Percentiles rank a stretch among this genome's conserved stretches.
Conservation (phyloP, 2,797 vertebrate genomes). For the Enteromius fasciolatus region DNA sequence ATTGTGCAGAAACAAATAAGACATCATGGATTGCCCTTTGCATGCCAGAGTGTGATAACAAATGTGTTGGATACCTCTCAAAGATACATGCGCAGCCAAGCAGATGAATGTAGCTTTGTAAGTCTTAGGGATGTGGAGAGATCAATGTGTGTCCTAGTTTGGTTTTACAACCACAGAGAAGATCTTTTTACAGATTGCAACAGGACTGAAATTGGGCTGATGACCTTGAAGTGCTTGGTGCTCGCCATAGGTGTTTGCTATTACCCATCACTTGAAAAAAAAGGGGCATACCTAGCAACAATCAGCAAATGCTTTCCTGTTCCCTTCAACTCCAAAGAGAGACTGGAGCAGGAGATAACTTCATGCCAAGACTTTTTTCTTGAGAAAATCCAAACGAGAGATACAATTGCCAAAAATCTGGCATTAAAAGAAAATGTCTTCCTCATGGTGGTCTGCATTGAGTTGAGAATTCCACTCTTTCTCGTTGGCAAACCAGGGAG, state of each 20-base stretch:
- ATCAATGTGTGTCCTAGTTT: constrained; percentile 78
- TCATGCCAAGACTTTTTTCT: constrained; percentile 77
- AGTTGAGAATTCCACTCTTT: constrained; percentile 82
- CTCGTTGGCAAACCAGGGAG: constrained; percentile 84
- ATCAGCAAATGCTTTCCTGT: constrained; percentile 69
- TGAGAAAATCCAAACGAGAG: constrained; percentile 69
- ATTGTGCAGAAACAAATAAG: constrained; percentile 74
- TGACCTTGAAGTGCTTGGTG: constrained; percentile 73
- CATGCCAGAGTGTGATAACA: constrained; percentile 66
- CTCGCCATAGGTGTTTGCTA: constrained; percentile 81
- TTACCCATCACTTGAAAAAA: constrained; percentile 76
- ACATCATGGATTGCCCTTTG: constrained; percentile 61
- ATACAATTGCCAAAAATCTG: constrained; percentile 77
- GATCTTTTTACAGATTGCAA: constrained; percentile 61
- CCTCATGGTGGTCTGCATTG: constrained; percentile 83
- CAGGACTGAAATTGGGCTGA: not conserved
- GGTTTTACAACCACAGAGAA: constrained; percentile 74
- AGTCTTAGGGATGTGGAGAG: constrained; percentile 84
- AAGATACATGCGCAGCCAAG: constrained; percentile 72
- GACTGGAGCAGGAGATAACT: constrained; percentile 69
- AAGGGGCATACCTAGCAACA: constrained; percentile 69
- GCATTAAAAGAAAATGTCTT: constrained; percentile 84
- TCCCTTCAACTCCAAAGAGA: constrained; percentile 39
- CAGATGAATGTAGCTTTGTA: constrained; percentile 81
- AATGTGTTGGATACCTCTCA: constrained; percentile 76